Conservation (phyloP, 2,797 vertebrate species). For the Amblyopsis hoosieri region DNA sequence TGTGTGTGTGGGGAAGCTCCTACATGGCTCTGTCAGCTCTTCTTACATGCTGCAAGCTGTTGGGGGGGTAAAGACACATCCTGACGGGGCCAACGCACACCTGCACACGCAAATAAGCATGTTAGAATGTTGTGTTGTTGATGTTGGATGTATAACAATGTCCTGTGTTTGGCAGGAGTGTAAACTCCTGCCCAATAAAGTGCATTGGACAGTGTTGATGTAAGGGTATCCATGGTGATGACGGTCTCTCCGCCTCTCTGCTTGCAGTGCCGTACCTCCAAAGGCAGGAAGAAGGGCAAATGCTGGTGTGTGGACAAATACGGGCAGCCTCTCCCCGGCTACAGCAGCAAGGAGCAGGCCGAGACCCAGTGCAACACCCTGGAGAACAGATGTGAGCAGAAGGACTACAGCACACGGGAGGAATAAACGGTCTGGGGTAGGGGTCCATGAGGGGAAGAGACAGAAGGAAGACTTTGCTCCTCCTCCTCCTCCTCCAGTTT, state of each 20-base stretch:
- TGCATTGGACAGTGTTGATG: too few relatives aligned
- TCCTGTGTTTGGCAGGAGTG: neutral
- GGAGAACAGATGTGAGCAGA: constrained; percentile 74
- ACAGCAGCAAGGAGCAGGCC: constrained; percentile 78
- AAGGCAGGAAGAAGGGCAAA: constrained; percentile 90
- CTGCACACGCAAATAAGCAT: constrained; percentile 9
- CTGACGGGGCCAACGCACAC: neutral
- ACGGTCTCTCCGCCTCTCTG: constrained; percentile 33
- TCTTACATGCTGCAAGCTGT: constrained; percentile 2
- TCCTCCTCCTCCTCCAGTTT: constrained; percentile 57
- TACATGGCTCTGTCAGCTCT: neutral
- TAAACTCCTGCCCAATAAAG: too few relatives aligned
- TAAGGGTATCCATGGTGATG: constrained; percentile 15
- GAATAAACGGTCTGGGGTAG: constrained; percentile 9
- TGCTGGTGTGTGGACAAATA: constrained; percentile 99
- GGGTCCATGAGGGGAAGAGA: constrained; percentile 35
- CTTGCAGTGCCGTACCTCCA: constrained; percentile 90
- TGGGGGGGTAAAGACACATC: neutral
- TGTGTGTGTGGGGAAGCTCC: neutral
- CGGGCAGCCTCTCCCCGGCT: constrained; percentile 86
- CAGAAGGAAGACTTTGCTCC: constrained; percentile 35
- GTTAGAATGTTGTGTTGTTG: too few relatives aligned
- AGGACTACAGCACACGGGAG: constrained; percentile 34
- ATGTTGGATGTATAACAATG: too few relatives aligned
- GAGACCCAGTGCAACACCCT: constrained; percentile 87